phyloP scores from a whole-genome alignment of 2,888 invertebrate genomes.

The Aproaerema taeniolella region DNA sequence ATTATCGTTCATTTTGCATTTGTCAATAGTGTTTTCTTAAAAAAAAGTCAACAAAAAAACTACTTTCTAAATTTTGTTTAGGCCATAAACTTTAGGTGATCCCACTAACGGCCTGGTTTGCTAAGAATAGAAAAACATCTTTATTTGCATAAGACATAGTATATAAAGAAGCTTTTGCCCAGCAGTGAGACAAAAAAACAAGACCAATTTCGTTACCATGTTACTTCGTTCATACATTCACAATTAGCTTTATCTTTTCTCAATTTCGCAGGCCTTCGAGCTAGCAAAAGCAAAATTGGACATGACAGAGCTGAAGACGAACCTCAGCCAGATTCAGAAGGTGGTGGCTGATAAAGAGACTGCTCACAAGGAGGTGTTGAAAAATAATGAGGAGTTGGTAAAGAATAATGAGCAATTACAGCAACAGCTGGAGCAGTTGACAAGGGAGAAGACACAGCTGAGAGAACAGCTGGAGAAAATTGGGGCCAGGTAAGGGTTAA shows the following conservation, averaged over 20 bases:
- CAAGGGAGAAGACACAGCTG: slow-evolving; percentile 37
- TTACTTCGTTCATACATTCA: too few species aligned
- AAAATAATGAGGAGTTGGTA: slow-evolving; percentile 32
- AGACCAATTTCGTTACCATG: too few species aligned
- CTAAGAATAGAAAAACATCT: too few species aligned
- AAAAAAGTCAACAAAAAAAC: too few species aligned
- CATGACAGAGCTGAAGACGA: slow-evolving; percentile 56
- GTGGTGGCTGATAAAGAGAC: slow-evolving; percentile 42
- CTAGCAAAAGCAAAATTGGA: slow-evolving; percentile 69
- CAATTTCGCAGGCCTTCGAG: slow-evolving; percentile 67
- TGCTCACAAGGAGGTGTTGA: slow-evolving; percentile 40
- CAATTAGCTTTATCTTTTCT: too few species aligned
- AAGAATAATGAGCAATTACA: too few species aligned
- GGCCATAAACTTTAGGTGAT: too few species aligned
- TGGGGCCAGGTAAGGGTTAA: slow-evolving; percentile 33
- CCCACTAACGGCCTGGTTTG: too few species aligned
- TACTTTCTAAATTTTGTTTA: too few species aligned
- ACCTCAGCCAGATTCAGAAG: slow-evolving; percentile 71
- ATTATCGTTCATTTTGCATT: too few species aligned
- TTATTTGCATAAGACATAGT: too few species aligned
- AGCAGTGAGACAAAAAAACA: background rate
- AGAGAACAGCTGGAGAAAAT: slow-evolving; percentile 38
- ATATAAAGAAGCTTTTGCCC: background rate
- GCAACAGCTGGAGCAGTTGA: slow-evolving; percentile 31
- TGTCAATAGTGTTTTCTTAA: too few species aligned